These are phyloP conservation scores for Nymphicus hollandicus DNA, from an alignment of 2,113 vertebrate genomes.

Conservation along the genomic window DNA sequence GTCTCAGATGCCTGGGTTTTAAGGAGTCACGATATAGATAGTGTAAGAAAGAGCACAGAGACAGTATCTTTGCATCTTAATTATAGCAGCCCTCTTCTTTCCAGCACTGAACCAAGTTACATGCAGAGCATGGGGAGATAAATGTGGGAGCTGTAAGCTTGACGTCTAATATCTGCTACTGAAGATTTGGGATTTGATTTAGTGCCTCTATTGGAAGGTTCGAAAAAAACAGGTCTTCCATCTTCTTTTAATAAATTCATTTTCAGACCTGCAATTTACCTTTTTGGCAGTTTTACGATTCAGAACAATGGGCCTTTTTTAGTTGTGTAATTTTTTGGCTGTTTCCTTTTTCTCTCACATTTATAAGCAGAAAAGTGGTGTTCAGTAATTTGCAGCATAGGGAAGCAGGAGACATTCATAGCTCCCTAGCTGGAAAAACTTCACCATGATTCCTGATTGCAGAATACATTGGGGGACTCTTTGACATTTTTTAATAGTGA, in stretches of 20 bases:
- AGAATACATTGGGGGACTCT: not conserved
- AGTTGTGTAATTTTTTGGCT: slow-evolving; percentile 39
- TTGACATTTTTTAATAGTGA: not conserved
- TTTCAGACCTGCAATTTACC: slow-evolving; percentile 66
- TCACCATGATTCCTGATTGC: not conserved
- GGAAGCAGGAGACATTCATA: not conserved
- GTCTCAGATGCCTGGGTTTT: not conserved
- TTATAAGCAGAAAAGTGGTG: slow-evolving; percentile 55
- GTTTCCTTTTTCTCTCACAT: slow-evolving; percentile 41
- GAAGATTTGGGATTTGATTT: slow-evolving; percentile 76
- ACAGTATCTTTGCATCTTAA: slow-evolving; percentile 52
- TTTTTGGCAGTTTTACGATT: slow-evolving; percentile 70
- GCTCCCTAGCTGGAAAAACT: not conserved
- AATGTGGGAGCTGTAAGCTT: slow-evolving; percentile 63
- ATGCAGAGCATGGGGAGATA: slow-evolving; percentile 42
- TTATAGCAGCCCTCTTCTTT: slow-evolving; percentile 7
- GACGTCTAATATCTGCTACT: slow-evolving; percentile 70
- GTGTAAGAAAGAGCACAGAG: not conserved
- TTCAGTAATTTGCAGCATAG: slow-evolving; percentile 37
- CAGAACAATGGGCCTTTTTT: slow-evolving; percentile 64
- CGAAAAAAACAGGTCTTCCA: slow-evolving; percentile 70
- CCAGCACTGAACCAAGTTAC: slow-evolving; percentile 2
- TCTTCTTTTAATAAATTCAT: slow-evolving; percentile 77
- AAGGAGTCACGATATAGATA: not conserved
- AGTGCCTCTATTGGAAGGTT: slow-evolving; percentile 63